phyloP scores from a whole-genome alignment of 2,797 vertebrate genomes.

The Xerus rutilus region DNA sequence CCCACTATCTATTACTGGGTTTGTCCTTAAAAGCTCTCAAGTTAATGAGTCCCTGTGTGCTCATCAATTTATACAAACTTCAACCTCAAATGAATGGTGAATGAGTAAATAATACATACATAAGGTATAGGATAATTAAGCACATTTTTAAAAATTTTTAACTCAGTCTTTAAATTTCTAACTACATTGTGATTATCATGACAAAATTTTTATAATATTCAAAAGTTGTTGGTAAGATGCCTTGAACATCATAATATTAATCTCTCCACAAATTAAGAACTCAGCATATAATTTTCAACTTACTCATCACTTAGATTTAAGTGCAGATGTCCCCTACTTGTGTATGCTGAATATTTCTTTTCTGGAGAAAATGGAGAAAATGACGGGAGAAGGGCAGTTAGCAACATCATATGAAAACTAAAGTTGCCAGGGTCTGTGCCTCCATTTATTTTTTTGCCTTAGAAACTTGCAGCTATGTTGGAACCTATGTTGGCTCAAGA shows the following conservation, averaged over 20 bases:
- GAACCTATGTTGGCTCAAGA: background rate
- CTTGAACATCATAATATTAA: background rate
- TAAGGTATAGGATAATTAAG: background rate
- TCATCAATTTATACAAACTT: background rate
- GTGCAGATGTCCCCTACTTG: background rate
- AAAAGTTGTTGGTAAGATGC: background rate
- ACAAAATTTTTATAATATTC: background rate
- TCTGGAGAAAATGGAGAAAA: background rate
- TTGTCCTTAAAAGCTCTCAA: background rate
- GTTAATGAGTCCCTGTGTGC: background rate
- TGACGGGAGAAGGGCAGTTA: background rate
- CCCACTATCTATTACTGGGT: background rate
- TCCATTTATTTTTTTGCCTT: background rate
- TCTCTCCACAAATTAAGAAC: background rate
- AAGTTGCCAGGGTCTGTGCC: background rate
- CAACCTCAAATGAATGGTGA: slow-evolving; percentile 13
- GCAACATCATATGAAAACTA: background rate
- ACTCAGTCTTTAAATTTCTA: background rate
- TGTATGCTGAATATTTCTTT: background rate
- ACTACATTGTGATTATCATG: background rate
- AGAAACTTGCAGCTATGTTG: background rate
- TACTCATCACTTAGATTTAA: background rate
- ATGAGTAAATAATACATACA: background rate
- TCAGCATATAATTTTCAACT: background rate
- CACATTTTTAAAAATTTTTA: slow-evolving; percentile 6